A percentile compares a stretch with the other conserved stretches of the same genome.
Conservation (phyloP, 1,140 invertebrate species). For the Batillaria attramentaria region DNA sequence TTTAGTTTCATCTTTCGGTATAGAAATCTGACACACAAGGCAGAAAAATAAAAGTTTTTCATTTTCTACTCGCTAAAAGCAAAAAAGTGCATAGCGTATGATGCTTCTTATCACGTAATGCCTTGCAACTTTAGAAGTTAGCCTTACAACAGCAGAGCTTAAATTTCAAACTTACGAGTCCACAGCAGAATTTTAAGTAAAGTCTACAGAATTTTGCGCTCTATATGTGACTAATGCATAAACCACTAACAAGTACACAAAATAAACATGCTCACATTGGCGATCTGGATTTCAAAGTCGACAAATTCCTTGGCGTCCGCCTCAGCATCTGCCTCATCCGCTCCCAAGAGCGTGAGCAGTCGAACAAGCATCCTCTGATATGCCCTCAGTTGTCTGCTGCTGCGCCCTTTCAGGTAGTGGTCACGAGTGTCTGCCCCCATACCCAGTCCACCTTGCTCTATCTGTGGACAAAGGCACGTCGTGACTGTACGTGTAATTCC, state of each 20-base stretch:
- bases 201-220: no score
- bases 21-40: no score
- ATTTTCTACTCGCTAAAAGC: no score
- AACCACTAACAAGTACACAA: background rate
- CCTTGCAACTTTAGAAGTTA: no score
- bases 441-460: constrained; percentile 46
- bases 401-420: constrained; percentile 44
- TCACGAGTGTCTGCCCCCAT: constrained; percentile 52
- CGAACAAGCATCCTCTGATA: constrained; percentile 32
- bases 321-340: constrained; percentile 17
- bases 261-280: constrained; percentile 34
- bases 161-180: no score
- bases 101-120: no score
- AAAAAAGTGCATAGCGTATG: no score
- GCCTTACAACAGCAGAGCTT: no score
- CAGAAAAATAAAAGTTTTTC: no score
- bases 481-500: background rate
- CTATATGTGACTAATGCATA: no score
- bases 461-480: background rate
- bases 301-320: constrained; percentile 37
- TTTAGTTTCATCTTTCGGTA: background rate
- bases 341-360: constrained; percentile 39
- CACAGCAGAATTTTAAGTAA: no score
- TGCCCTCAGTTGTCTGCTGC: constrained; percentile 30
- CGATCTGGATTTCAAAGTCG: constrained; percentile 43